Conservation (phyloP, 2,888 invertebrate genomes). For the Apotomis betuletana region DNA sequence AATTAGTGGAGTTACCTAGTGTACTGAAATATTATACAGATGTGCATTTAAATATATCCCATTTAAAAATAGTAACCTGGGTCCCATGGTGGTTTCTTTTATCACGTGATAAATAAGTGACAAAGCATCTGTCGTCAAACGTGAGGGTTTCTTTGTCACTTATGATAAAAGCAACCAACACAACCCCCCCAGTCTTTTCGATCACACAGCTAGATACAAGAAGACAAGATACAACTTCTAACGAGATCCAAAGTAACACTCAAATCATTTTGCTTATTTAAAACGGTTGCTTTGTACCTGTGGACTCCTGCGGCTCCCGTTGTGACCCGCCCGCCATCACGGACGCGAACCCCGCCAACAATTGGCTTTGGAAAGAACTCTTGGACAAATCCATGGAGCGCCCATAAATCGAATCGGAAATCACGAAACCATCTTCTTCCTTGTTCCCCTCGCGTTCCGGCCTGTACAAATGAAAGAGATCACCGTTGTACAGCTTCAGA, state of each 20-base stretch:
- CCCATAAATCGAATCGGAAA: constrained; percentile 72
- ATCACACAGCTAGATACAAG: no score
- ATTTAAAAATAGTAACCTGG: no score
- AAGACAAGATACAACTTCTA: no score
- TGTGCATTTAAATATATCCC: no score
- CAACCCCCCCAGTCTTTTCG: no score
- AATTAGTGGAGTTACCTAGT: no score
- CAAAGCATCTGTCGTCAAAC: no score
- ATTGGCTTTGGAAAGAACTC: constrained; percentile 72
- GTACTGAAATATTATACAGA: no score
- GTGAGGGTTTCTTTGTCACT: no score
- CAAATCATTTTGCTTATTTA: not conserved
- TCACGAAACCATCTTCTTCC: constrained; percentile 58
- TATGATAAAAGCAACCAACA: no score
- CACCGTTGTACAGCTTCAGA: constrained; percentile 70
- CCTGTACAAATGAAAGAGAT: constrained; percentile 74
- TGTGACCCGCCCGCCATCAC: constrained; percentile 74
- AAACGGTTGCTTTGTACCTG: not conserved
- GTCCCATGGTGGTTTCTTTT: no score
- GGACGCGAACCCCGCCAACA: constrained; percentile 75
- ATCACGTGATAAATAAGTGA: no score
- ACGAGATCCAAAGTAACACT: not conserved
- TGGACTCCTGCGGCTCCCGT: constrained; percentile 65
- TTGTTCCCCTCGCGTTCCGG: constrained; percentile 65
- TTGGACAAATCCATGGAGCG: constrained; percentile 76